Evolutionary conservation across 2,797 vertebrate genomes (phyloP).

Genomic region (Arremon aurantiirostris): DNA sequence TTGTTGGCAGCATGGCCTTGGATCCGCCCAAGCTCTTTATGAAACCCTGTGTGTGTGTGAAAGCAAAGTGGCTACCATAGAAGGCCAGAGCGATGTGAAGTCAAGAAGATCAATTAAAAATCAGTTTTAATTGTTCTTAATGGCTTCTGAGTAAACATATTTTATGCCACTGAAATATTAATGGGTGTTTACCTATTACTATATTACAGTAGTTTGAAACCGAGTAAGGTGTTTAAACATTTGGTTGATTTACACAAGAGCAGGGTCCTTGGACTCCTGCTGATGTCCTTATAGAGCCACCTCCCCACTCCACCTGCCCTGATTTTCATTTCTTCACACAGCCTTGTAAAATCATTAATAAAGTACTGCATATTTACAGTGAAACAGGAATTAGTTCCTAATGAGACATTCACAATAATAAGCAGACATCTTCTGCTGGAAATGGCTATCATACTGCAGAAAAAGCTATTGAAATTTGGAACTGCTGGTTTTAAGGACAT

Average conservation of each 20-base stretch:
- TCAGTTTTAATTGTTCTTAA: not conserved
- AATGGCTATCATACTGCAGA: not conserved
- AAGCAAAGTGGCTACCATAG: not conserved
- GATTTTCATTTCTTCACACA: not conserved
- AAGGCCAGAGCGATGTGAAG: not conserved
- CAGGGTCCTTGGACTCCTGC: not conserved
- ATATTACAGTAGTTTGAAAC: not conserved
- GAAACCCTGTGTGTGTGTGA: not conserved
- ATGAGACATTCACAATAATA: not conserved
- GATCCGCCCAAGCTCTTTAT: not conserved
- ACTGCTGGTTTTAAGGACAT: not conserved
- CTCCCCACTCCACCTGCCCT: not conserved
- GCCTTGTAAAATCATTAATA: slow-evolving; percentile 9
- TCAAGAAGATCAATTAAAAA: not conserved
- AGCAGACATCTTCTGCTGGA: not conserved
- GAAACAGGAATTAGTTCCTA: not conserved
- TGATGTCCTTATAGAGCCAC: not conserved
- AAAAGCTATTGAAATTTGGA: not conserved
- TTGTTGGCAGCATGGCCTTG: not conserved
- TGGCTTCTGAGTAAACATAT: not conserved
- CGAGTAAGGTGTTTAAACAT: not conserved
- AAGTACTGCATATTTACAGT: not conserved
- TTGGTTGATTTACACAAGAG: not conserved
- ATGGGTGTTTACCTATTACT: not conserved
- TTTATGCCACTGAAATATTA: not conserved